Evolutionary conservation across 2,113 vertebrate genomes (phyloP), one percentile per base, ranked within the genome.

Genomic region (Empidonax traillii): DNA sequence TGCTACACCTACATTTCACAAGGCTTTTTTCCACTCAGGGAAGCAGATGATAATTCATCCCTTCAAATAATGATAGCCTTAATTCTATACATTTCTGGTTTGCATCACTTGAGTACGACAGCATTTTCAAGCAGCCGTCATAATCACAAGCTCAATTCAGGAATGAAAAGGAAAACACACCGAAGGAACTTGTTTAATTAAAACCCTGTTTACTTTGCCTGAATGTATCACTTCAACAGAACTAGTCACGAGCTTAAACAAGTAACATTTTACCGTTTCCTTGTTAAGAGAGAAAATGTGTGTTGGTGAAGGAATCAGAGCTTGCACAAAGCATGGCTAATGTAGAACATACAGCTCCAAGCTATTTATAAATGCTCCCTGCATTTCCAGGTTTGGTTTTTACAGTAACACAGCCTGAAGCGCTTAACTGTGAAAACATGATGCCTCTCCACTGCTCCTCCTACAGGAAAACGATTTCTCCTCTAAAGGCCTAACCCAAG

Each of bases 391-490:
- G 83, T 92, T 84, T 0, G 2, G 24, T 33, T 88, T 94, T 92
- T 76, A 74, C 65, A 75, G 82, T 6, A 78, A 44, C n/a, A 2
- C 72, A 90, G 80, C 88, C 90, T 72, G 72, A 75, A 95, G 92
- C 79, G 37, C 76, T 69, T 63, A 31, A 61, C 71, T 83, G 63
- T 85, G 80, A 63, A 46, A 93, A 90, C 37, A 93, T 10, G 80
- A 84, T 81, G 52, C 44, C 72, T 95, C 76, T 89, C 52, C 67
- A 78, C 65, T 90, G 85, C 76, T 95, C 94, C 92, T 96, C 94
- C 79, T 91, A 43, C 75, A 95, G 94, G 79, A 91, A 94, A 84
- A 81, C 14, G 37, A 53, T 33, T 80, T 62, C 39, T 83, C 58
- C 56, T 86, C 75, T 41, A 37, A 46, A 77, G 75, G 20, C 75